Evolutionary conservation across 2,888 invertebrate species (phyloP), one percentile per base, ranked within the genome.

Genomic region (Galerucella nymphaeae): DNA sequence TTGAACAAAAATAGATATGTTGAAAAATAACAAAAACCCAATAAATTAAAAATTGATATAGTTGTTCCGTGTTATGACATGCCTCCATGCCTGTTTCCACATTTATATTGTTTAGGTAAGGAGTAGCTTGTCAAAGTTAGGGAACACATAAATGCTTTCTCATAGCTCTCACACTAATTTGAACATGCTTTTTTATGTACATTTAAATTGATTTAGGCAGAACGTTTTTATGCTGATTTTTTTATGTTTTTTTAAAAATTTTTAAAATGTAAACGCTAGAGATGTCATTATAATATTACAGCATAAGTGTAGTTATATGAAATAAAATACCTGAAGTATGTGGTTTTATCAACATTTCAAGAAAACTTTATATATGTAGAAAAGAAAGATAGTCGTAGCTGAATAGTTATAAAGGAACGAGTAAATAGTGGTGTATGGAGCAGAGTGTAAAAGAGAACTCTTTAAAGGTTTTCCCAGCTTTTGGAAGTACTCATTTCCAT

Each of bases 41-140:
- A 16, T 18, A 53, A 16, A 18, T 16, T 8, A 9, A 50, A 50
- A 50, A 50, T 50, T n/a, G 50, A 70, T 61, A 73, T 42, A 13
- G 13, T 69, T 70, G 63, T 75, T 76, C 75, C 76, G 76, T 79
- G 78, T 76, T 75, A 73, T 75, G 76, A 75, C 78, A 77, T 78
- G 78, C 78, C 74, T 59, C 65, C 63, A 71, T 74, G 76, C 76
- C 76, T 77, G 75, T 71, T 63, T 45, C 63, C 63, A 72, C 53
- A 61, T 61, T n/a, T n/a, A 41, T 62, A 59, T 61, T 69, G 61
- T 57, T 68, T 55, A 69, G 38, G 68, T 69, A 45, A 72, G 72
- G 70, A 67, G 66, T 66, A 70, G 50, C 70, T 66, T 71, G 57
- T 66, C 58, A 57, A 38, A 38, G 67, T 63, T 58, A 23, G 69